These are phyloP conservation scores for Tetramorium simillimum DNA, from an alignment of 1,140 invertebrate genomes.

Conservation along the genomic window DNA sequence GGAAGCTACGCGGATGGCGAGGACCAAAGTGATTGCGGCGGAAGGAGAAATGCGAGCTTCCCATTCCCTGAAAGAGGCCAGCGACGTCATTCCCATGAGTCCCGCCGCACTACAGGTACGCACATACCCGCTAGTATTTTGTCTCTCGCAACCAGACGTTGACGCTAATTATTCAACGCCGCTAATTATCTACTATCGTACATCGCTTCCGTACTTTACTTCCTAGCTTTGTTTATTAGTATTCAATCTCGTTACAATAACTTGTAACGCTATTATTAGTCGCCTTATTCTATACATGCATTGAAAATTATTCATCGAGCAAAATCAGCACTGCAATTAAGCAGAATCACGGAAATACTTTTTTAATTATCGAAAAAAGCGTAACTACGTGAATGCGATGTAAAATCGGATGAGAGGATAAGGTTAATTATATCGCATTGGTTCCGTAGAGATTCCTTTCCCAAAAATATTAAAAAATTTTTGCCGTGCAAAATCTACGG, in stretches of 20 bases:
- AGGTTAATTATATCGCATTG: background rate
- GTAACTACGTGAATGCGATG: background rate
- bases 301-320: background rate
- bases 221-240: background rate
- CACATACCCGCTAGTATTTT: background rate
- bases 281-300: background rate
- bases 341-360: background rate
- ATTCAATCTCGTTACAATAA: background rate
- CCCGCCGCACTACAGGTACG: constrained; percentile 87
- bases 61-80: constrained; percentile 95
- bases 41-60: constrained; percentile 96
- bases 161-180: background rate
- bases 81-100: constrained; percentile 93
- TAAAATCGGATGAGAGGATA: background rate
- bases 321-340: constrained; percentile 8
- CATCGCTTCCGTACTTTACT: background rate
- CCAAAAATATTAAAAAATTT: background rate
- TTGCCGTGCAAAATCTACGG: background rate
- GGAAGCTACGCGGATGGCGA: constrained; percentile 93
- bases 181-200: constrained; percentile 6
- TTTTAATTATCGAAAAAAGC: background rate
- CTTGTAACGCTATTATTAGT: background rate
- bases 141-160: background rate
- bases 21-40: constrained; percentile 90
- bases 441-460: background rate